phyloP scores from a whole-genome alignment of 37 sponge, comb jelly and placozoan species.

The Crambe crambe region DNA sequence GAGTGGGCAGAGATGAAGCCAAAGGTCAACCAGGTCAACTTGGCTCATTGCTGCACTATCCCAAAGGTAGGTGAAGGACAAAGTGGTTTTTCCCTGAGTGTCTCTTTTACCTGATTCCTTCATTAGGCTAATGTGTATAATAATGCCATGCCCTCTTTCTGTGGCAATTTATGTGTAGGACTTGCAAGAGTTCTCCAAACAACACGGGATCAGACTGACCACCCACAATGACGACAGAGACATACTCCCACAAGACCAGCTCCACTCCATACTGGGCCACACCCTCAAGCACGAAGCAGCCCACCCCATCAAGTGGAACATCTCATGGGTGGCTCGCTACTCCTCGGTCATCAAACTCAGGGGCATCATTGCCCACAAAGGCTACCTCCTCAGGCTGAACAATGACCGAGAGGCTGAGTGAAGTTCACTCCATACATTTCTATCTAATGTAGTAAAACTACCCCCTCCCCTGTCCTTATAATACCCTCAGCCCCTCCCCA shows the following conservation, averaged over 20 bases:
- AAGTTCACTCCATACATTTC: no score
- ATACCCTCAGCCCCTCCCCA: no score
- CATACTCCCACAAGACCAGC: conserved; percentile 33
- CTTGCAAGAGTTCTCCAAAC: conserved; percentile 33
- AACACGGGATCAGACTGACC: conserved; percentile 12
- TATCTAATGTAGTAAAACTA: no score
- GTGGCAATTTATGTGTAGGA: conserved; percentile 17
- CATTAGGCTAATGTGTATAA: neutral
- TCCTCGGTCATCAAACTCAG: conserved; percentile 39
- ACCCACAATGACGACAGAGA: conserved; percentile 62
- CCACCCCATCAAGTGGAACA: conserved; percentile 32
- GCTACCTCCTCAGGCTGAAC: conserved; percentile 15
- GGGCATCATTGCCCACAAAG: conserved; percentile 64
- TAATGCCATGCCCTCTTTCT: neutral
- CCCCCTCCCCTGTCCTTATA: no score
- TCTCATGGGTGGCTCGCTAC: conserved; percentile 46
- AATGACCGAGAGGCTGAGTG: no score
- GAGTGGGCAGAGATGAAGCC: conserved; percentile 62
- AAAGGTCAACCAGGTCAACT: conserved; percentile 60
- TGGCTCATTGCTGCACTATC: conserved; percentile 70
- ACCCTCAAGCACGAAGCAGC: neutral
- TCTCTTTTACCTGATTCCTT: neutral
- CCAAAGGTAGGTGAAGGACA: conserved; percentile 50
- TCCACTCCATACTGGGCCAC: conserved; percentile 9
- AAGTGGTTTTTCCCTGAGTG: no score